phyloP scores from a whole-genome alignment of 2,797 vertebrate species.

The Buphagus erythrorhynchus region DNA sequence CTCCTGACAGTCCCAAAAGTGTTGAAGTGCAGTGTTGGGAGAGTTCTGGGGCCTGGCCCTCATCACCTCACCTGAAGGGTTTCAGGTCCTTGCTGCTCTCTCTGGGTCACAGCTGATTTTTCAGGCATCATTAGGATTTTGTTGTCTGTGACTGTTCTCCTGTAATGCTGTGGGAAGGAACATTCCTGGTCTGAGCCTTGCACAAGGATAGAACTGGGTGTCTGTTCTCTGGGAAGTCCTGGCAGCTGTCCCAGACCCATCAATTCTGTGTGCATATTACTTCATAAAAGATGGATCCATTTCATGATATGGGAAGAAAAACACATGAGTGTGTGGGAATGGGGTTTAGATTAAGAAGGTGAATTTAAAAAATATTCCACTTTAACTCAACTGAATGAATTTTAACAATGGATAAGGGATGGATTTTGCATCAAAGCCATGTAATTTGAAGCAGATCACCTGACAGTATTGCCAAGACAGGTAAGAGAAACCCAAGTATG shows the following conservation, averaged over 20 bases:
- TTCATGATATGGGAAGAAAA: neutral
- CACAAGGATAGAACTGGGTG: neutral
- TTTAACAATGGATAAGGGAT: neutral
- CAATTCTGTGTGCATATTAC: neutral
- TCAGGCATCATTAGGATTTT: neutral
- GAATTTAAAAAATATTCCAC: neutral
- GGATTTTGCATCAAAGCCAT: rapidly evolving
- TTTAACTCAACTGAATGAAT: neutral
- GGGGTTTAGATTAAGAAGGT: neutral
- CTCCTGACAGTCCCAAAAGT: neutral
- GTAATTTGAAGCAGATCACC: neutral
- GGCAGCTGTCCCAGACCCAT: conserved; percentile 31
- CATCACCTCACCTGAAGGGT: neutral
- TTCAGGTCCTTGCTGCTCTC: neutral
- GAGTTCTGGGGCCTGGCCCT: neutral
- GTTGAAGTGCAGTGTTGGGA: neutral
- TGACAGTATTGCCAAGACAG: neutral
- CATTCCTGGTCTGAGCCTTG: neutral
- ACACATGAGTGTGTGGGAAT: neutral
- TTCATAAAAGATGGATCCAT: neutral
- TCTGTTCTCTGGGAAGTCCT: neutral
- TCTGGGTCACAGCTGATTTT: neutral
- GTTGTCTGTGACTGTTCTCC: neutral
- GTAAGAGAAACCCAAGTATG: neutral
- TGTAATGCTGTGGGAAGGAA: neutral